A percentile compares a stretch with the other conserved stretches of the same genome.
Conservation (phyloP, 1,140 invertebrate species). For the Leptinotarsa texana region DNA sequence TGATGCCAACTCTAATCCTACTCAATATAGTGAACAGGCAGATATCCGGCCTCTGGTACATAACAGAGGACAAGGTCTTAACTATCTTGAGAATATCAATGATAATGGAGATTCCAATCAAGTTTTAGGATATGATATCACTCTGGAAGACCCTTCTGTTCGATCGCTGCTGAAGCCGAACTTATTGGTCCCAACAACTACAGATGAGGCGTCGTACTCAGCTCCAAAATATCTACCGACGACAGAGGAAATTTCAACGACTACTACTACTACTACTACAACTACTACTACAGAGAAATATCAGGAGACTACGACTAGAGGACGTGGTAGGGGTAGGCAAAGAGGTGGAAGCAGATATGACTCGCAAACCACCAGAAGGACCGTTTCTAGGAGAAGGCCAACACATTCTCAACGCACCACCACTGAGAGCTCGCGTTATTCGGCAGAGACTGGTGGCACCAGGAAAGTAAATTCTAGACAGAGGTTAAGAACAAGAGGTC, state of each 20-base stretch:
- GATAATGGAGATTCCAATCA: neutral
- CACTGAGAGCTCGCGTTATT: constrained; percentile 57
- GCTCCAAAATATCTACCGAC: constrained; percentile 29
- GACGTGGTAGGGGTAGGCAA: constrained; percentile 45
- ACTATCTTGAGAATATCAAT: neutral
- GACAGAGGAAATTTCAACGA: constrained; percentile 39
- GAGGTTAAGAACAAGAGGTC: constrained; percentile 46
- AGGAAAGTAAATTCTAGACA: constrained; percentile 38
- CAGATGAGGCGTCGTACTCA: constrained; percentile 9
- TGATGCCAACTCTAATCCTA: constrained; percentile 18
- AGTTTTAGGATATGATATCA: constrained; percentile 1
- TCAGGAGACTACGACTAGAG: constrained; percentile 54
- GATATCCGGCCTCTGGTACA: constrained; percentile 25
- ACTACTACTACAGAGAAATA: constrained; percentile 55
- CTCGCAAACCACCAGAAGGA: constrained; percentile 35
- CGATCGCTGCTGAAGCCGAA: constrained; percentile 47
- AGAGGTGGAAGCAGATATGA: constrained; percentile 39
- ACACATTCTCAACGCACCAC: constrained; percentile 33
- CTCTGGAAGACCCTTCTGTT: constrained; percentile 58
- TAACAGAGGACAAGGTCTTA: constrained; percentile 13
- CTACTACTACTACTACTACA: constrained; percentile 52
- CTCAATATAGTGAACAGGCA: constrained; percentile 2
- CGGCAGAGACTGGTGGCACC: constrained; percentile 52
- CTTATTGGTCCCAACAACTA: constrained; percentile 40
- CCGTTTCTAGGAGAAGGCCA: constrained; percentile 37